Evolutionary conservation across 2,113 vertebrate genomes (phyloP).

Genomic region (Arothron firmamentum): DNA sequence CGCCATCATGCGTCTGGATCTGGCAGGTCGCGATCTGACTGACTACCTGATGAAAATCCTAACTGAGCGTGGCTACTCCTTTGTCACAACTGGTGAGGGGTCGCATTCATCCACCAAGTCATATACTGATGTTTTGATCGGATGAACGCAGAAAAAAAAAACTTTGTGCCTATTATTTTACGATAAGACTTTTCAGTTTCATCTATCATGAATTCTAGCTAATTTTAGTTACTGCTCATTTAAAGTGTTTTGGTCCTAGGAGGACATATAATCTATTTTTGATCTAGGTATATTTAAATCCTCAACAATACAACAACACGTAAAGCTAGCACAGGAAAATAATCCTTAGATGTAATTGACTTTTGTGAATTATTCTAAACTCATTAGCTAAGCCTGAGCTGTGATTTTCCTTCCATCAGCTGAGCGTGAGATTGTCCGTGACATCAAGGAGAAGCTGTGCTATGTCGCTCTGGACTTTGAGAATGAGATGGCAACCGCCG

Average conservation of each 20-base stretch:
- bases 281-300: too few relatives aligned
- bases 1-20: constrained; percentile 96
- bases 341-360: too few relatives aligned
- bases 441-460: constrained; percentile 99
- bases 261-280: too few relatives aligned
- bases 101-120: neutral
- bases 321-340: too few relatives aligned
- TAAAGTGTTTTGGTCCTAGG: too few relatives aligned
- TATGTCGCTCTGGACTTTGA: constrained; percentile 98
- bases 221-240: too few relatives aligned
- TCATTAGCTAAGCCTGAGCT: neutral
- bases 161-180: too few relatives aligned
- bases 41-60: constrained; percentile 99
- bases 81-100: constrained; percentile 90
- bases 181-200: too few relatives aligned
- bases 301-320: too few relatives aligned
- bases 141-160: too few relatives aligned
- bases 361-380: neutral
- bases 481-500: constrained; percentile 97
- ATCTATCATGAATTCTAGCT: too few relatives aligned
- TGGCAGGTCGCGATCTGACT: constrained; percentile 94
- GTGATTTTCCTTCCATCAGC: constrained; percentile 66
- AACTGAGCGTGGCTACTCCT: constrained; percentile 96
- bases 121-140: too few relatives aligned
- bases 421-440: constrained; percentile 94